Evolutionary conservation across 2,888 invertebrate genomes (phyloP), one percentile per base, ranked within the genome.

Genomic region (Hylaea fasciaria): DNA sequence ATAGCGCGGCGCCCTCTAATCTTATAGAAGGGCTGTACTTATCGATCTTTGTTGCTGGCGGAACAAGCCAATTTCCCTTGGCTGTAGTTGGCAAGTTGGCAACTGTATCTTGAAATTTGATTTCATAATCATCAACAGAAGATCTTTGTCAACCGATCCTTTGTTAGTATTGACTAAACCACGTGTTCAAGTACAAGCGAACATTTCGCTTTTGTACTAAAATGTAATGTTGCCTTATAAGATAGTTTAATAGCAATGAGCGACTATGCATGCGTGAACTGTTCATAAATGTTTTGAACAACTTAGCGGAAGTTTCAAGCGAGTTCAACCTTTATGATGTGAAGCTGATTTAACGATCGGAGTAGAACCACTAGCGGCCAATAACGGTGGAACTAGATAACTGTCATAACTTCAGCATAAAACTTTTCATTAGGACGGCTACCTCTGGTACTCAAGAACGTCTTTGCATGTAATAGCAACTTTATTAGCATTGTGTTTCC

Each of bases 331-430:
- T 76, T 76, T 70, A 72, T 69, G 68, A 75, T 70, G 70, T 66
- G 70, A 65, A 72, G 66, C 70, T 65, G 64, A 71, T 71, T 78
- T 80, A 78, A 80, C 77, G 76, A 72, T 69, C 68, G 17, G 17
- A 17, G 43, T 4, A 17, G 59, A 72, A 75, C 40, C 57, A 47
- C 53, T 58, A 49, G 45, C 68, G 64, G 64, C 60, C 72, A 71
- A 50, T 69, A 74, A 73, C 67, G 68, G 66, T 66, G 65, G 66
- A 11, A 10, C 35, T 16, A 14, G 22, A 35, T 47, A 14, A 32
- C 35, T 14, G 29, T 13, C 29, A 46, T 46, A 46, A 46, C 32
- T 46, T 7, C 1, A 46, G 32, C 29, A 11, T n/a, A 29, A 29
- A 46, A 46, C 43, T 32, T 46, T 46, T 32, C 13, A 32, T 46